Evolutionary conservation across 2,113 vertebrate genomes (phyloP).

Genomic region (Notothenia rossii): DNA sequence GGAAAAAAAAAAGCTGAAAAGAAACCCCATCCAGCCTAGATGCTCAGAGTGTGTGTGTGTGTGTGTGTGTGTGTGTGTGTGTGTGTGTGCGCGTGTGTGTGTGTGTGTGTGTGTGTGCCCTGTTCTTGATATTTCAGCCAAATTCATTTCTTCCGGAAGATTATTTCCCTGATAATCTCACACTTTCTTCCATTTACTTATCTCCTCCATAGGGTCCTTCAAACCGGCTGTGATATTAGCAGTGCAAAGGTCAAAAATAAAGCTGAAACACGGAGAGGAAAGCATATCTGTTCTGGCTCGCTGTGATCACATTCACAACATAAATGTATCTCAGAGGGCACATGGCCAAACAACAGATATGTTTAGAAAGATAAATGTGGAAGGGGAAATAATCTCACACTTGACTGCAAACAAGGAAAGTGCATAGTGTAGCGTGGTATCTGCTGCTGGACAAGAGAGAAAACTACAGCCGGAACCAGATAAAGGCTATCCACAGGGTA

Average conservation of each 20-base stretch:
- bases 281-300: conserved; percentile 32
- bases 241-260: conserved; percentile 62
- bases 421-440: conserved; percentile 43
- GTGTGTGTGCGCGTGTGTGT: conserved; percentile 17
- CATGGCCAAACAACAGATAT: conserved; percentile 37
- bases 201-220: conserved; percentile 53
- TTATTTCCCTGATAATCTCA: conserved; percentile 71
- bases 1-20: conserved; percentile 25
- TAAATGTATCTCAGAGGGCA: conserved; percentile 50
- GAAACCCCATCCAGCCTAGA: conserved; percentile 27
- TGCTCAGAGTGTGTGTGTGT: conserved; percentile 2
- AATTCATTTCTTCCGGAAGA: conserved; percentile 62
- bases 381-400: conserved; percentile 42
- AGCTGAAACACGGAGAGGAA: conserved; percentile 42
- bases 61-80: conserved; percentile 15
- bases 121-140: conserved; percentile 49
- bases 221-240: conserved; percentile 48
- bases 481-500: conserved; percentile 64
- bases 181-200: conserved; percentile 63
- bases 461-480: conserved; percentile 36
- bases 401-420: conserved; percentile 59
- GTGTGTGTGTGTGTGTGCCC: conserved; percentile 11
- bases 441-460: conserved; percentile 33
- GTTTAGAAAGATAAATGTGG: conserved; percentile 44
- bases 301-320: conserved; percentile 57